Evolutionary conservation across 2,888 invertebrate genomes (phyloP).

Genomic region (Apodemia duryi): DNA sequence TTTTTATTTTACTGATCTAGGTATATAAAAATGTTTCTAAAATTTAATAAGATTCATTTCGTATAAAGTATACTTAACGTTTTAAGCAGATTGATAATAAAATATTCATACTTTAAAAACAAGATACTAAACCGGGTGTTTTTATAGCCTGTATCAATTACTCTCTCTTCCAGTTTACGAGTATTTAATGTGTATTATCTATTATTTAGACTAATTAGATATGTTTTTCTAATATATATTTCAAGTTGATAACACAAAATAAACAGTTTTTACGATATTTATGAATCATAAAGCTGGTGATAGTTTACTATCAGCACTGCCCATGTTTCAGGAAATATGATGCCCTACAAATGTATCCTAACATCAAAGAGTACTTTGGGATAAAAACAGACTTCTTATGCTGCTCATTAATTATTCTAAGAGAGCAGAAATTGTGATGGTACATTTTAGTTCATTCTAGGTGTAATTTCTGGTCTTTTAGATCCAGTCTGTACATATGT

Average conservation of each 20-base stretch:
- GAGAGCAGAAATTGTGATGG: too few relatives aligned
- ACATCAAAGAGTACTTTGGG: too few relatives aligned
- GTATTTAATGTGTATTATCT: background rate
- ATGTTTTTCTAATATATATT: background rate
- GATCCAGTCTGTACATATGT: too few relatives aligned
- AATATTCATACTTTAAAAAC: background rate
- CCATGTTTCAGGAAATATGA: background rate
- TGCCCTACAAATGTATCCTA: too few relatives aligned
- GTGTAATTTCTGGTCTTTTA: too few relatives aligned
- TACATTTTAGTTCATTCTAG: too few relatives aligned
- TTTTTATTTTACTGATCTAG: too few relatives aligned
- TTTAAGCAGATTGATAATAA: background rate
- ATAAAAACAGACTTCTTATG: too few relatives aligned
- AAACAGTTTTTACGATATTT: conserved; percentile 1
- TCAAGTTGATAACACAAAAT: conserved; percentile 1
- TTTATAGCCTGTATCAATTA: conserved; percentile 3
- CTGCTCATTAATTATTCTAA: too few relatives aligned
- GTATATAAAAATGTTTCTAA: background rate
- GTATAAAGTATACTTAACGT: background rate
- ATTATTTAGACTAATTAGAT: background rate
- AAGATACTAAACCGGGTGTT: conserved; percentile 6
- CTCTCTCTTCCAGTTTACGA: background rate
- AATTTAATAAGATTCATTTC: background rate
- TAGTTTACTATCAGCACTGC: background rate
- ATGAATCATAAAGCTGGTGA: background rate